Conservation (phyloP, 2,113 vertebrate genomes). For the Typhlomys cinereus region DNA sequence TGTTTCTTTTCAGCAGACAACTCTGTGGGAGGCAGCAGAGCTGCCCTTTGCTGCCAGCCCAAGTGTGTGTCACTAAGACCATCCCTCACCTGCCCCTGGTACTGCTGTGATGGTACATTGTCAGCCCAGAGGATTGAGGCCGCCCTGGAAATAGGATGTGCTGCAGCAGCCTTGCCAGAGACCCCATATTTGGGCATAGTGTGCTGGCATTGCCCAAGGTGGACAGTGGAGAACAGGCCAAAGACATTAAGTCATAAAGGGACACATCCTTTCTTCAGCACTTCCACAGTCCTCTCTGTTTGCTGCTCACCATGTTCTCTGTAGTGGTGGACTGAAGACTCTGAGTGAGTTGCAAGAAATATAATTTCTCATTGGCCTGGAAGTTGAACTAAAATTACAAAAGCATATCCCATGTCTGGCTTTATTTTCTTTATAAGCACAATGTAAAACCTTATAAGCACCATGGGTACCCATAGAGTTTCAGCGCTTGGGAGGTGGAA, state of each 20-base stretch:
- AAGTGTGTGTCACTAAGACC: no score
- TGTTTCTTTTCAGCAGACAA: constrained; percentile 20
- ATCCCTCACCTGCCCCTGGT: no score
- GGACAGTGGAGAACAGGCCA: background rate
- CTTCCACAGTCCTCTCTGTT: background rate
- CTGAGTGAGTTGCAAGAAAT: background rate
- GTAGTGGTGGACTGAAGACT: background rate
- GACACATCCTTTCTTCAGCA: background rate
- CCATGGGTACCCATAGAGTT: background rate
- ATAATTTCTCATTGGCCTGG: background rate
- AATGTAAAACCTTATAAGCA: no score
- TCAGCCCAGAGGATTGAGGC: background rate
- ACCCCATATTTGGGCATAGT: background rate
- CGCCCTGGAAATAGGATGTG: background rate
- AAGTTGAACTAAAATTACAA: background rate
- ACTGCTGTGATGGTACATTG: background rate
- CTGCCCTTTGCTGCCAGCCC: no score
- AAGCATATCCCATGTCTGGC: no score
- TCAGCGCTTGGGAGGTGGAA: background rate
- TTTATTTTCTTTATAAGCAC: no score
- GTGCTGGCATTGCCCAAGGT: background rate
- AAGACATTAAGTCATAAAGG: background rate
- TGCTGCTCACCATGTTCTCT: background rate
- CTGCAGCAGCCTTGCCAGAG: background rate
- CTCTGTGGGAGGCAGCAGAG: background rate